A percentile compares a stretch with the other conserved stretches of the same genome.
phyloP scores from a whole-genome alignment of 2,888 invertebrate species.

The Shargacucullia verbasci region DNA sequence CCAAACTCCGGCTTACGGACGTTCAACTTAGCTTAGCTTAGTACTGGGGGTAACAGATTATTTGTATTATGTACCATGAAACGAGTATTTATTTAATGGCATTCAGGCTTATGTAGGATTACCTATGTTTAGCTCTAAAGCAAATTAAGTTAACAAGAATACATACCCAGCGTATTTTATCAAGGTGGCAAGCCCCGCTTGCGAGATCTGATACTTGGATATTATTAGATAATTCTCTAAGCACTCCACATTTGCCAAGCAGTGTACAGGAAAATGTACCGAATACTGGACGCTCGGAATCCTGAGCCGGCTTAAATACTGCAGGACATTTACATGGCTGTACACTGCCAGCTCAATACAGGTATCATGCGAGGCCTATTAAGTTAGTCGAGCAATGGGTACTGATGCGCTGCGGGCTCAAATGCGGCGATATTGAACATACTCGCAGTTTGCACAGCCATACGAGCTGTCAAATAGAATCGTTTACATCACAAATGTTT shows the following conservation, averaged over 20 bases:
- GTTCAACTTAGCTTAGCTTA: conserved; percentile 11
- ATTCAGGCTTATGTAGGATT: too few species aligned
- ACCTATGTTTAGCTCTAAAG: too few species aligned
- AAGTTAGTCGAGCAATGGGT: conserved; percentile 3
- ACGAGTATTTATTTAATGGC: not conserved
- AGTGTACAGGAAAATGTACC: too few species aligned
- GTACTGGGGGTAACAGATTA: conserved; percentile 8
- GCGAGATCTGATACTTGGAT: too few species aligned
- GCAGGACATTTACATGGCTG: not conserved
- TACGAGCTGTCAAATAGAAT: conserved; percentile 1
- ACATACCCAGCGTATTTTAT: too few species aligned
- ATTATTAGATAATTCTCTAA: too few species aligned
- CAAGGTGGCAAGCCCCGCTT: too few species aligned
- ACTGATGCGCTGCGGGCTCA: not conserved
- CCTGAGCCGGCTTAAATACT: too few species aligned
- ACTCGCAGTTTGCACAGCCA: not conserved
- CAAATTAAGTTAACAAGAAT: too few species aligned
- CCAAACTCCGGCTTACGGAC: conserved; percentile 1
- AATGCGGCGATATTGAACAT: conserved; percentile 1
- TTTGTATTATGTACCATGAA: conserved; percentile 4
- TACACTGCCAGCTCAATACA: not conserved
- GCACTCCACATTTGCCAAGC: too few species aligned
- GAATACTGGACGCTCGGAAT: too few species aligned
- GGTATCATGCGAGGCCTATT: not conserved
- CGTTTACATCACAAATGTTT: conserved; percentile 4